Conservation (phyloP, 2,888 invertebrate genomes). For the Nysson spinosus region DNA sequence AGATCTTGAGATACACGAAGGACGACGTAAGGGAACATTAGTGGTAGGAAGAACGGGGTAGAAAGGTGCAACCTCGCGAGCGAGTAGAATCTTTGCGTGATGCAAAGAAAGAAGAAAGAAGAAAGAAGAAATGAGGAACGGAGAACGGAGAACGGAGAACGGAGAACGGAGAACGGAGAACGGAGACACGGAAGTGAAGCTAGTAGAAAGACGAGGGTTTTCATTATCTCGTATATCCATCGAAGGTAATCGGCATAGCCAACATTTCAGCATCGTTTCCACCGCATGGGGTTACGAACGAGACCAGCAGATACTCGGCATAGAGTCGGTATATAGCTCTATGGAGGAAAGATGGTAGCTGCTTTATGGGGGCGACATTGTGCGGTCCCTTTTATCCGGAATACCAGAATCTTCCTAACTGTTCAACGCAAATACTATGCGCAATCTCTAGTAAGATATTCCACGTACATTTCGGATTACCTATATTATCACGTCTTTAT, state of each 20-base stretch:
- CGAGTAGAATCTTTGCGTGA: neutral
- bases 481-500: too few relatives aligned
- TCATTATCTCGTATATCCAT: constrained; percentile 71
- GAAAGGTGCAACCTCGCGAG: neutral
- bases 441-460: constrained; percentile 10
- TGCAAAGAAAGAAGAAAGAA: constrained; percentile 4
- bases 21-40: constrained; percentile 2
- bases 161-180: constrained; percentile 1
- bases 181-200: constrained; percentile 60
- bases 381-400: constrained; percentile 69
- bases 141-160: too few relatives aligned
- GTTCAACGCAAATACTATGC: constrained; percentile 1
- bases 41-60: neutral
- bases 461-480: too few relatives aligned
- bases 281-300: constrained; percentile 23
- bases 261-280: constrained; percentile 62
- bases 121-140: constrained; percentile 7
- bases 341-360: constrained; percentile 37
- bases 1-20: constrained; percentile 13
- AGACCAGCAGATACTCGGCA: constrained; percentile 11
- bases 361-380: constrained; percentile 69
- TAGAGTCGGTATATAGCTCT: neutral
- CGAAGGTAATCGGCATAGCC: constrained; percentile 69
- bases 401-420: constrained; percentile 36
- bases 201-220: constrained; percentile 62